A percentile compares a stretch with the other conserved stretches of the same genome.
These are phyloP conservation scores for Anableps anableps DNA, from an alignment of 2,797 vertebrate species.

Conservation along the genomic window DNA sequence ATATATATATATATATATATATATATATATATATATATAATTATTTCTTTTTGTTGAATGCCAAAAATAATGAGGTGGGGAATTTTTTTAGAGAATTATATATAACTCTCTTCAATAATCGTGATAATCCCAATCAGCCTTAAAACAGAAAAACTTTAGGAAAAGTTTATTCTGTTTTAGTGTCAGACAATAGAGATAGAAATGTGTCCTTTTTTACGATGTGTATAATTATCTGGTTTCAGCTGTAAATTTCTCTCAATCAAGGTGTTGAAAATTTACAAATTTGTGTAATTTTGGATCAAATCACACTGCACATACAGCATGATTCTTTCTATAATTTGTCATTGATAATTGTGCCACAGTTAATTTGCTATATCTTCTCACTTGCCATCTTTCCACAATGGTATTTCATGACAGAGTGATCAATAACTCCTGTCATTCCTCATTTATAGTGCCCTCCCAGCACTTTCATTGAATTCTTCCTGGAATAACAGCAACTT, in stretches of 20 bases:
- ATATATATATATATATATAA: no score
- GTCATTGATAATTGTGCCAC: conserved; percentile 26
- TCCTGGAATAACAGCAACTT: conserved; percentile 22
- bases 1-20: no score
- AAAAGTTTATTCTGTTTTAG: background rate
- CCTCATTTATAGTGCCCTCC: conserved; percentile 50
- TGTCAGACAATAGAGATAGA: no score
- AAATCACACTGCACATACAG: background rate
- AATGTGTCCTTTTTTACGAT: no score
- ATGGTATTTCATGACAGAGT: conserved; percentile 57
- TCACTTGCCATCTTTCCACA: conserved; percentile 41
- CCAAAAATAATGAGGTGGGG: background rate
- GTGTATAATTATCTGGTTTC: background rate
- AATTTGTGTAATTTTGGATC: background rate
- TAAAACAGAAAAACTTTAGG: background rate
- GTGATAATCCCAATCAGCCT: background rate
- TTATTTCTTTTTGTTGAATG: background rate
- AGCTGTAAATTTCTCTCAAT: background rate
- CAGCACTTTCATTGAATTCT: conserved; percentile 25
- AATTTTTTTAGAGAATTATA: background rate
- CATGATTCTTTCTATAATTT: background rate
- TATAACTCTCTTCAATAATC: background rate
- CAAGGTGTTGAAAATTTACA: background rate
- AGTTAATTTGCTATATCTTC: conserved; percentile 10
- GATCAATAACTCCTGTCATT: conserved; percentile 69